Percentiles rank a stretch among this genome's conserved stretches.
Evolutionary conservation across 2,113 vertebrate genomes (phyloP).

Genomic region (Oenanthe melanoleuca): DNA sequence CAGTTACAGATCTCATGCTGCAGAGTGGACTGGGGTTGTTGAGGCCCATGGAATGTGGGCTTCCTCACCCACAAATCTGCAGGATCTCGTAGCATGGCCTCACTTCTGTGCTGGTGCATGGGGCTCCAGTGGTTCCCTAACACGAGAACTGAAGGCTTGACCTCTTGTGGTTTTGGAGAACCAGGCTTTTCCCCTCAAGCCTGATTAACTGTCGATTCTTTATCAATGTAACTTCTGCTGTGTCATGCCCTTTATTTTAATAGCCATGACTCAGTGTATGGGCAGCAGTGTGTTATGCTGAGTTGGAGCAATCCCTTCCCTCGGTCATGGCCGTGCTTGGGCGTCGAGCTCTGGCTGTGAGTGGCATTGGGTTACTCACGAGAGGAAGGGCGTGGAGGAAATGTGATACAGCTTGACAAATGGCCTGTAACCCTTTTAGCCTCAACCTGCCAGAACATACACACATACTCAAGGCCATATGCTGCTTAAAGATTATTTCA

Average conservation of each 20-base stretch:
- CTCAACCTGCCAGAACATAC: constrained; percentile 45
- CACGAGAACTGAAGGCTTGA: neutral
- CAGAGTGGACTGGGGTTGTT: neutral
- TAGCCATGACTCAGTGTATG: neutral
- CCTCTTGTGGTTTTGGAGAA: neutral
- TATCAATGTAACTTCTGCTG: neutral
- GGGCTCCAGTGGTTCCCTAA: neutral
- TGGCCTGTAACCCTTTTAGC: constrained; percentile 59
- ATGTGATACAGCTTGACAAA: constrained; percentile 70
- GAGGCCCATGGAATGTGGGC: accelerated
- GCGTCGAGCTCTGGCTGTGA: neutral
- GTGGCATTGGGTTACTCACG: constrained; percentile 32
- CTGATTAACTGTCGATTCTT: neutral
- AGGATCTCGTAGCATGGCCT: accelerated
- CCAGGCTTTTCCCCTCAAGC: neutral
- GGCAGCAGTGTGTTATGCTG: neutral
- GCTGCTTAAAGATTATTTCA: constrained; percentile 51
- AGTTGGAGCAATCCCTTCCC: neutral
- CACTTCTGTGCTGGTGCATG: neutral
- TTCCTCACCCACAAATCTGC: neutral
- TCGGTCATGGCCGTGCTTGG: neutral
- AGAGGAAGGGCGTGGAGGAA: constrained; percentile 75
- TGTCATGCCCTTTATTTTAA: constrained; percentile 2
- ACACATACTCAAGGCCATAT: constrained; percentile 47
- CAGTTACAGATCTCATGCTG: accelerated